A percentile compares a stretch with the other conserved stretches of the same genome.
Evolutionary conservation across 2,888 invertebrate species (phyloP).

Genomic region (Tachystola acroxantha): DNA sequence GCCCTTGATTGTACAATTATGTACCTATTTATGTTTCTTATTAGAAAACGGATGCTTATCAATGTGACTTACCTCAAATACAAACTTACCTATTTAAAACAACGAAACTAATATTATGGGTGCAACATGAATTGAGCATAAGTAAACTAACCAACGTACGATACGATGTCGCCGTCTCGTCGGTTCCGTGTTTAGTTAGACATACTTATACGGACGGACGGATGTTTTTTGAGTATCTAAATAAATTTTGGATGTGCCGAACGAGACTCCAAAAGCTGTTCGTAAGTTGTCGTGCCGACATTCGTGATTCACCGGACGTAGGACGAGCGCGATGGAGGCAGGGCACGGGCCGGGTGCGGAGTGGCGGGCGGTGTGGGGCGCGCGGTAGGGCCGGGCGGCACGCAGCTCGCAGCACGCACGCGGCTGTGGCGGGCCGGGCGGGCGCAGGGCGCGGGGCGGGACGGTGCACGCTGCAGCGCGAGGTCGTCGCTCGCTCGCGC

Average conservation of each 20-base stretch:
- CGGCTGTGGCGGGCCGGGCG: constrained; percentile 31
- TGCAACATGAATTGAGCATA: no score
- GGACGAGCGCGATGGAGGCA: constrained; percentile 39
- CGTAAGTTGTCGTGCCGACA: constrained; percentile 29
- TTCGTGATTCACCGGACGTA: constrained; percentile 65
- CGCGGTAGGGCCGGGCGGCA: constrained; percentile 16
- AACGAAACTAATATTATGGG: no score
- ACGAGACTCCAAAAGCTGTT: constrained; percentile 24
- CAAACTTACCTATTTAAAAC: no score
- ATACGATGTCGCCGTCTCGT: no score
- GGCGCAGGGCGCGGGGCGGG: constrained; percentile 36
- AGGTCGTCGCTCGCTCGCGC: constrained; percentile 73
- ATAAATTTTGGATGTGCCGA: constrained; percentile 23
- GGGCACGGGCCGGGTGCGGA: constrained; percentile 23
- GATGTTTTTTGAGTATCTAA: constrained; percentile 25
- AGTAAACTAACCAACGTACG: no score
- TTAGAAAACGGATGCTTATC: no score
- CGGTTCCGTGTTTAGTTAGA: no score
- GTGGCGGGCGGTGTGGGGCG: constrained; percentile 17
- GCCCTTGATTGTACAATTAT: no score
- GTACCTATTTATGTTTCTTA: no score
- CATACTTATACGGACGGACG: constrained; percentile 21
- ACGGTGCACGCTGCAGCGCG: constrained; percentile 73
- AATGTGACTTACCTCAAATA: no score
- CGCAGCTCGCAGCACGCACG: constrained; percentile 37